These are phyloP conservation scores for Alouatta palliata DNA, from an alignment of 2,113 vertebrate species.

Conservation along the genomic window DNA sequence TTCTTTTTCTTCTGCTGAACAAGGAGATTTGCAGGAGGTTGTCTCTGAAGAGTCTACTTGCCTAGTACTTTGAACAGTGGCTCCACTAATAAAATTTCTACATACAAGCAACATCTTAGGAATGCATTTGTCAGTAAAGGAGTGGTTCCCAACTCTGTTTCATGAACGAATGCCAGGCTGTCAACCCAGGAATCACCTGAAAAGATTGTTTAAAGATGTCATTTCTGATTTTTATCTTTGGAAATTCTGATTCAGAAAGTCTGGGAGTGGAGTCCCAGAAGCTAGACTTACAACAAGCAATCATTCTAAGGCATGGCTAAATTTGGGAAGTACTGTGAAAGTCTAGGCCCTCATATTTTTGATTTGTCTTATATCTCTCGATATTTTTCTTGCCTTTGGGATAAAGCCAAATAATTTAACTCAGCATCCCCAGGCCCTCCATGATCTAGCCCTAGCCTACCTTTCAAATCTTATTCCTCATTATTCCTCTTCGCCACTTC, in stretches of 20 bases:
- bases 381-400: neutral
- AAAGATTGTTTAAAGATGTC: conserved; percentile 28
- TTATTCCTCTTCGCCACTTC: neutral
- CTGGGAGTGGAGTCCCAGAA: neutral
- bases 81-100: neutral
- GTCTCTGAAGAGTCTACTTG: neutral
- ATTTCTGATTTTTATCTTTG: neutral
- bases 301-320: neutral
- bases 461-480: neutral
- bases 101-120: conserved; percentile 36
- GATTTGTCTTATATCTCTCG: neutral
- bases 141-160: neutral
- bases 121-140: conserved; percentile 30
- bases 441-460: neutral
- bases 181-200: neutral
- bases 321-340: neutral
- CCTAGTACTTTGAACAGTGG: conserved; percentile 39
- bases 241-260: neutral
- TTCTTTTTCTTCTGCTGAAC: conserved; percentile 14
- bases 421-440: neutral
- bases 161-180: conserved; percentile 8
- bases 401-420: neutral
- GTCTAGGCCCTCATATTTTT: neutral
- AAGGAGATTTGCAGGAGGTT: neutral
- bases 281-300: neutral